Evolutionary conservation across 53 echinoderm and acorn worm species (phyloP).

Genomic region (Crossaster papposus): DNA sequence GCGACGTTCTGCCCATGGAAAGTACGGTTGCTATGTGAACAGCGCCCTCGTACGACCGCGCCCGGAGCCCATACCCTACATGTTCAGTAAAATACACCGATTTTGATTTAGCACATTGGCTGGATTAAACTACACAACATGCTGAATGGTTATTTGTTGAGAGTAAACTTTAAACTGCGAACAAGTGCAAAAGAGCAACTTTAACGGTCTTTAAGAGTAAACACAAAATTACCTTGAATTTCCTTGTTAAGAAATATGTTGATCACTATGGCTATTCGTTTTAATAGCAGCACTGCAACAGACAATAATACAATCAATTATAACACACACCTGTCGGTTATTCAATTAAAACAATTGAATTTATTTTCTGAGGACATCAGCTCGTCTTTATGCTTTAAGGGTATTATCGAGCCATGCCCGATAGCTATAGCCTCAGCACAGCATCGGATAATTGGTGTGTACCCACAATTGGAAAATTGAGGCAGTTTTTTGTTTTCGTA

Average conservation of each 20-base stretch:
- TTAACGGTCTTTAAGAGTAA: conserved; percentile 27
- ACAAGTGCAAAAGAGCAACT: conserved; percentile 10
- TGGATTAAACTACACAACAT: not conserved
- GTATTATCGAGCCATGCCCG: not conserved
- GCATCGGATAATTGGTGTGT: too few species aligned
- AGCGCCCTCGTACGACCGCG: too few species aligned
- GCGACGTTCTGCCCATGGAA: too few species aligned
- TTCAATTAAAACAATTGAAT: not conserved
- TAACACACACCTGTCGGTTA: not conserved
- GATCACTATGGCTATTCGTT: not conserved
- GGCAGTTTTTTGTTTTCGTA: too few species aligned
- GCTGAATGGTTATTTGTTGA: not conserved
- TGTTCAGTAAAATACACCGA: not conserved
- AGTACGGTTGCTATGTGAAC: too few species aligned
- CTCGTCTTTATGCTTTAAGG: not conserved
- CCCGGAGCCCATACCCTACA: too few species aligned
- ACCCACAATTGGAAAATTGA: too few species aligned
- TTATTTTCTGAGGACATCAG: not conserved
- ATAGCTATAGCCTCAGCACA: too few species aligned
- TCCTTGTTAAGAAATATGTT: not conserved
- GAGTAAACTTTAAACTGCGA: not conserved
- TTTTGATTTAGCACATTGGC: not conserved
- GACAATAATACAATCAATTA: not conserved
- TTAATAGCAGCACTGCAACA: not conserved
- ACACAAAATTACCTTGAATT: not conserved